Conservation (phyloP, 1,140 invertebrate genomes). For the Solenopsis invicta region DNA sequence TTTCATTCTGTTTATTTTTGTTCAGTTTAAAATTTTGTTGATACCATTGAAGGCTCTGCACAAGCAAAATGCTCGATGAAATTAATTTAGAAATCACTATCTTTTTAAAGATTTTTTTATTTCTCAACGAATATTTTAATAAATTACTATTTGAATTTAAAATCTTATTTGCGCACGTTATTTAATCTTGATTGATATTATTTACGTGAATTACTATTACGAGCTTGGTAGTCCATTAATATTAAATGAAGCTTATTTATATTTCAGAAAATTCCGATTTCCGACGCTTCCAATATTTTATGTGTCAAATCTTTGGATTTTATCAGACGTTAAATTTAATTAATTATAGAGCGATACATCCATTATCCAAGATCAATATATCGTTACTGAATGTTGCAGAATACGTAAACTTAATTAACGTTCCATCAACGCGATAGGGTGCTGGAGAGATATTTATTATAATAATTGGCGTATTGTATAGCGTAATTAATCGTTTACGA, state of each 20-base stretch:
- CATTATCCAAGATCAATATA: background rate
- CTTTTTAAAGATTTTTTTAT: too few species aligned
- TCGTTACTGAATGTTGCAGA: background rate
- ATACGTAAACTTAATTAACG: background rate
- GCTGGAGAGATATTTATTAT: constrained; percentile 28
- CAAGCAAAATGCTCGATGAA: too few species aligned
- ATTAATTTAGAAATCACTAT: too few species aligned
- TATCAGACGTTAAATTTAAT: constrained; percentile 13
- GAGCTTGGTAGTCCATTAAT: too few species aligned
- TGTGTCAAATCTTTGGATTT: background rate
- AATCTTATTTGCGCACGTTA: too few species aligned
- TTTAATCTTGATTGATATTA: too few species aligned
- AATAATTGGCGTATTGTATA: constrained; percentile 34
- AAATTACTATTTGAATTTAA: too few species aligned
- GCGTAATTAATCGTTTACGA: constrained; percentile 12
- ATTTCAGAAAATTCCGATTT: background rate
- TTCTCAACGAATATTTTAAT: too few species aligned
- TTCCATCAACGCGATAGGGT: background rate
- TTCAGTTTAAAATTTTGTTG: too few species aligned
- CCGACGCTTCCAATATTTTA: background rate
- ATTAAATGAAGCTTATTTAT: background rate
- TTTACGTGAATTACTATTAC: too few species aligned
- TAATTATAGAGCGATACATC: constrained; percentile 12
- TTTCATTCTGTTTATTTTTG: too few species aligned
- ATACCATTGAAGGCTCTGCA: too few species aligned